phyloP scores from a whole-genome alignment of 2,888 invertebrate genomes.

The Bugula neritina region DNA sequence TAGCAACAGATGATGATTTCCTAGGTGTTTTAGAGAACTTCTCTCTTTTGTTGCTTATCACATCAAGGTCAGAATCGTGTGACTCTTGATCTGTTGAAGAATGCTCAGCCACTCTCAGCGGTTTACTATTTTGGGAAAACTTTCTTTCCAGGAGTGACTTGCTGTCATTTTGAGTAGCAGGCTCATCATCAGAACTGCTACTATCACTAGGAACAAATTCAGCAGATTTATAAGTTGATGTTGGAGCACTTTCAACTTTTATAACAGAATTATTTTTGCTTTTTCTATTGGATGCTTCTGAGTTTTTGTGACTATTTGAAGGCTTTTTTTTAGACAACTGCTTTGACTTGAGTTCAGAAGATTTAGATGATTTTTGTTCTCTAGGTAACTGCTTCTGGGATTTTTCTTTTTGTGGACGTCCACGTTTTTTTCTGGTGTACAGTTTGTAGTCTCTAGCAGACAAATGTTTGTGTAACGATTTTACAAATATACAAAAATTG shows the following conservation, averaged over 20 bases:
- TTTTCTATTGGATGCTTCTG: not conserved
- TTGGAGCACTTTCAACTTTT: not conserved
- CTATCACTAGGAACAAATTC: conserved; percentile 14
- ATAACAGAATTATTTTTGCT: not conserved
- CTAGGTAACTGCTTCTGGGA: not conserved
- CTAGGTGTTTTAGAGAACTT: no score
- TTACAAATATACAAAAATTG: not conserved
- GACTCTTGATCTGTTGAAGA: no score
- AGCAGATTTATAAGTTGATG: not conserved
- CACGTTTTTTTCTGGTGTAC: conserved; percentile 1
- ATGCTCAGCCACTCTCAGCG: no score
- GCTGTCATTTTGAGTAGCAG: not conserved
- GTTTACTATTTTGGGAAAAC: no score
- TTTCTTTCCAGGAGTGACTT: no score
- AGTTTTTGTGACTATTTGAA: not conserved
- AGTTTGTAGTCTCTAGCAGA: not conserved
- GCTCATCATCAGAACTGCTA: conserved; percentile 19
- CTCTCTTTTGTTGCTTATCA: no score
- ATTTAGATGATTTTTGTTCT: not conserved
- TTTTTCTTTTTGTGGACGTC: not conserved
- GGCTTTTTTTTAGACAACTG: not conserved
- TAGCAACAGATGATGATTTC: no score
- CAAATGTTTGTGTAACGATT: not conserved
- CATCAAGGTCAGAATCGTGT: no score
- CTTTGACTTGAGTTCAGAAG: not conserved